A percentile compares a stretch with the other conserved stretches of the same genome.
These are phyloP conservation scores for Drosophila ambigua DNA, from an alignment of 1,140 invertebrate genomes.

Conservation along the genomic window DNA sequence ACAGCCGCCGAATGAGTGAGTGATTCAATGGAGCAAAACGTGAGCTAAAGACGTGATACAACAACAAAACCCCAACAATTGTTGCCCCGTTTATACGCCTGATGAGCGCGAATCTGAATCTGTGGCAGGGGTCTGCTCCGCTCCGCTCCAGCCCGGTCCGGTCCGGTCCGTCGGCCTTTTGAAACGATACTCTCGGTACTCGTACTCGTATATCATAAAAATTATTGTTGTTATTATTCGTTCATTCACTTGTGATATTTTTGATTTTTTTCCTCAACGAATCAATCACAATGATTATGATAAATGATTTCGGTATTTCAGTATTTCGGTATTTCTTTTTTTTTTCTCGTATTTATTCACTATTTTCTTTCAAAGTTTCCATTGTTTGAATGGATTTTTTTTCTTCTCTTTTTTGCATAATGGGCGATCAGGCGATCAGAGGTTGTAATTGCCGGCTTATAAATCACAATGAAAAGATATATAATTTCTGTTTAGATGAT, in stretches of 20 bases:
- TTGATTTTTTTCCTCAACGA: constrained; percentile 72
- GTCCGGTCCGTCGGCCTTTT: constrained; percentile 57
- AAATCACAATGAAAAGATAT: constrained; percentile 73
- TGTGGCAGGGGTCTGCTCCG: constrained; percentile 32
- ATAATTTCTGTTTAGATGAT: constrained; percentile 71
- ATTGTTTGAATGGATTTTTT: constrained; percentile 37
- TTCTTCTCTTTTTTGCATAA: constrained; percentile 62
- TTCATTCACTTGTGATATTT: constrained; percentile 73
- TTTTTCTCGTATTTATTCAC: constrained; percentile 56
- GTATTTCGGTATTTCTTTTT: constrained; percentile 47
- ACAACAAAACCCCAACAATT: constrained; percentile 64
- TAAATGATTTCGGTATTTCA: constrained; percentile 71
- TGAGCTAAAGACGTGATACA: constrained; percentile 75
- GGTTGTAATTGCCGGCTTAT: constrained; percentile 75
- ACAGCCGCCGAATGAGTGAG: constrained; percentile 52
- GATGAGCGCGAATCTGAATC: constrained; percentile 59
- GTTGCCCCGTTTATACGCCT: constrained; percentile 71
- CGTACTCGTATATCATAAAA: constrained; percentile 25
- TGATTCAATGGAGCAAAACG: constrained; percentile 77
- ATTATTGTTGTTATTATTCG: constrained; percentile 40
- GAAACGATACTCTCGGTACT: constrained; percentile 30
- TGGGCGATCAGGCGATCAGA: constrained; percentile 65
- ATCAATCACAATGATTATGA: constrained; percentile 83
- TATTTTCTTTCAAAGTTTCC: constrained; percentile 55
- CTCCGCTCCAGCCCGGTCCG: constrained; percentile 9